Evolutionary conservation across 2,797 vertebrate genomes (phyloP).

Genomic region (Phalanger gymnotis): DNA sequence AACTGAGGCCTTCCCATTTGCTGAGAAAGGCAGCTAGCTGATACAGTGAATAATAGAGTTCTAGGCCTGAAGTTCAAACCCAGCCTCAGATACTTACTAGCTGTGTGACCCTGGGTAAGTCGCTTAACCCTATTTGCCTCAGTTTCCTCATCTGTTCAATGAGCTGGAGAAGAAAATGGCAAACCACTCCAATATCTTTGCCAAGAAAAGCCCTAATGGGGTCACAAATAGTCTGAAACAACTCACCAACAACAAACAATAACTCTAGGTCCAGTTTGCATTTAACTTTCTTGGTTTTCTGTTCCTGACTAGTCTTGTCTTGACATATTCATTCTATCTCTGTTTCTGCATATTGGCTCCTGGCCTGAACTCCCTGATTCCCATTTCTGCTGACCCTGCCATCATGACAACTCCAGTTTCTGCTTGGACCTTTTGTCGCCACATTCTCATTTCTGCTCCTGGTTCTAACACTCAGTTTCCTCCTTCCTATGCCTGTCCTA

Average conservation of each 20-base stretch:
- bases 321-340: background rate
- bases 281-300: background rate
- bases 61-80: background rate
- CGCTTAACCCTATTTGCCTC: background rate
- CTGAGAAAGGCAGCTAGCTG: background rate
- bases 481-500: background rate
- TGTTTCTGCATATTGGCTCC: background rate
- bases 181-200: background rate
- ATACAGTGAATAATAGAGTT: background rate
- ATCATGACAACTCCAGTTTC: background rate
- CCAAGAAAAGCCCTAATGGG: background rate
- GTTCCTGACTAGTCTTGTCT: background rate
- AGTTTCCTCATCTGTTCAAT: background rate
- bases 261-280: background rate
- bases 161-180: background rate
- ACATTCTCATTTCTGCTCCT: background rate
- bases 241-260: background rate
- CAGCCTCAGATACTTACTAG: background rate
- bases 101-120: background rate
- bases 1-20: background rate
- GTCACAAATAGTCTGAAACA: background rate
- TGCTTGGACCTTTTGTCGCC: background rate
- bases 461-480: background rate
- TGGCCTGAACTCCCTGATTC: background rate
- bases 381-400: background rate